Evolutionary conservation across 1,140 invertebrate genomes (phyloP), one percentile per base, ranked within the genome.

Genomic region (Hestina assimilis): DNA sequence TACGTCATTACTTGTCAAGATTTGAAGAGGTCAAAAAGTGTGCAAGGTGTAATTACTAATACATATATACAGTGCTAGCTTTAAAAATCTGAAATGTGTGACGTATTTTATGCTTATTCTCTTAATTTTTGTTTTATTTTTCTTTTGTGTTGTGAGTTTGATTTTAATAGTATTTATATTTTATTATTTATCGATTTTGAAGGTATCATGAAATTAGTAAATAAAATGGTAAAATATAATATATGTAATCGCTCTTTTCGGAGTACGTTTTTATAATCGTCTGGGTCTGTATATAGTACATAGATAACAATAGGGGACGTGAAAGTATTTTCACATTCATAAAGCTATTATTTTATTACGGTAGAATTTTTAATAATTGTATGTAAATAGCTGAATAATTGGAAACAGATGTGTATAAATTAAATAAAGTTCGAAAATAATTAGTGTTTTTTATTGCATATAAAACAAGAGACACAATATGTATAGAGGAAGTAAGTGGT

Each of bases 321-420:
- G 67, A 63, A 66, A 51, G 42, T 57, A 53, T 59, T 28, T 60
- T 63, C 64, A 67, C 59, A 65, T 66, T 63, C n/a, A 61, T 55
- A 63, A 72, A 76, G 67, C 69, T 75, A 75, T 81, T 86, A 84
- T 86, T 82, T 87, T 84, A 83, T 80, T 75, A 79, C 61, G 63
- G 68, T 80, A 81, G 75, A 73, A 63, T 73, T 73, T 76, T 70
- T 72, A 72, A 72, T 78, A 70, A 69, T 71, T 78, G 73, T 77
- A 81, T 84, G 79, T 84, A 87, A 62, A 84, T 84, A 84, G 63
- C 63, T 64, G 42, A 69, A 74, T 69, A 77, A 74, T 79, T 81
- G 66, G 57, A 75, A 75, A 80, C 64, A 78, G 70, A 81, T 72
- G 71, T 87, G 83, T 83, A 83, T 82, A 83, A 87, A 76, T 75